Evolutionary conservation across 2,888 invertebrate species (phyloP), one percentile per base, ranked within the genome.

Genomic region (Drosophila meridionalis): DNA sequence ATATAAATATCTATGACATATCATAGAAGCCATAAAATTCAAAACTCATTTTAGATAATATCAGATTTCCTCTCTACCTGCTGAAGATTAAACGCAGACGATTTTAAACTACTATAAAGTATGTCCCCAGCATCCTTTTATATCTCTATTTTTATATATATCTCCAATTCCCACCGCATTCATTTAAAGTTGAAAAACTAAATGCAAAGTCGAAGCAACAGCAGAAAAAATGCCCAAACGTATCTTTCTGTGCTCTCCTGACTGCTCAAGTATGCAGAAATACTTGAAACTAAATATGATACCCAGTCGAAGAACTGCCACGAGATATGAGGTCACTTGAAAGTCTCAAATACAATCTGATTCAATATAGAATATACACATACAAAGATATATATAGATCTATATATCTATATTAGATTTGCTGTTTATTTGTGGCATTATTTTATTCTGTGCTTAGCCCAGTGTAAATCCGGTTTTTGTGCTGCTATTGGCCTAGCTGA

Each of bases 361-460:
- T 43, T 36, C 42, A 36, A 68, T 40, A 47, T 58, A 47, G 20
- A 26, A 32, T 40, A 9, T 47, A 11, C 30, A 36, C 11, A 32
- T n/a, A 20, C 20, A 11, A n/a, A 40, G 4, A 40, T 40, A 45
- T 9, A 40, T 28, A 6, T 56, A 30, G 9, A 42, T n/a, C 14
- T 56, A 11, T 30, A n/a, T 40, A 11, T 7, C 30, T 32, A 38
- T 53, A 11, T 53, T 12, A 11, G 67, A 53, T 48, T 30, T 62
- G 32, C 26, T 63, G 55, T 14, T 76, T 57, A 52, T 40, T 64
- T 60, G 20, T 61, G 43, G 53, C 34, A 30, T 12, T 58, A 9
- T 53, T 63, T 61, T 62, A 77, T 64, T 62, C 45, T 72, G 50
- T 59, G 78, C 52, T 73, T 65, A 78, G 67, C 68, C 42, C 78